A percentile compares a stretch with the other conserved stretches of the same genome.
phyloP scores from a whole-genome alignment of 2,797 vertebrate species.

The Acipenser ruthenus region DNA sequence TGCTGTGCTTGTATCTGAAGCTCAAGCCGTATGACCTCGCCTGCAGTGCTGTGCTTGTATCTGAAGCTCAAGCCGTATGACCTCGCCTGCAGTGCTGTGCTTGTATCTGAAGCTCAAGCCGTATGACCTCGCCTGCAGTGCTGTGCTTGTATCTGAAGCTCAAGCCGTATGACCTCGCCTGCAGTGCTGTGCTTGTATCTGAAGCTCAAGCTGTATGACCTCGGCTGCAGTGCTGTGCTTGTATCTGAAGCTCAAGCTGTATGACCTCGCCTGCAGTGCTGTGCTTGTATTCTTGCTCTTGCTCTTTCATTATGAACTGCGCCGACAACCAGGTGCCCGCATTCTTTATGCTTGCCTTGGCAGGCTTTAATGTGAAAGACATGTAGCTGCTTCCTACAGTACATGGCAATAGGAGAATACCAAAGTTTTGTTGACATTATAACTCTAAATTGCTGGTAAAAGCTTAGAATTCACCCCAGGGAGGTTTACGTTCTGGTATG shows the following conservation, averaged over 20 bases:
- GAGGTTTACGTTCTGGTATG: too few relatives aligned
- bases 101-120: background rate
- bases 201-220: background rate
- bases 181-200: too few relatives aligned
- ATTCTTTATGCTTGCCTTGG: background rate
- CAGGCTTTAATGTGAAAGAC: background rate
- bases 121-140: too few relatives aligned
- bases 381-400: background rate
- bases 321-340: background rate
- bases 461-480: too few relatives aligned
- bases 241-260: too few relatives aligned
- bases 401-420: background rate
- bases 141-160: too few relatives aligned
- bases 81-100: too few relatives aligned
- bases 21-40: background rate
- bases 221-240: too few relatives aligned
- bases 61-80: background rate
- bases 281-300: background rate
- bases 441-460: too few relatives aligned
- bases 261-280: background rate
- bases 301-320: background rate
- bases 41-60: too few relatives aligned
- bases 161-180: too few relatives aligned
- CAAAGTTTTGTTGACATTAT: background rate
- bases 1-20: too few relatives aligned